Base-by-base conservation (phyloP, 2,797 vertebrate genomes). In the Amblyopsis hoosieri region DNA sequence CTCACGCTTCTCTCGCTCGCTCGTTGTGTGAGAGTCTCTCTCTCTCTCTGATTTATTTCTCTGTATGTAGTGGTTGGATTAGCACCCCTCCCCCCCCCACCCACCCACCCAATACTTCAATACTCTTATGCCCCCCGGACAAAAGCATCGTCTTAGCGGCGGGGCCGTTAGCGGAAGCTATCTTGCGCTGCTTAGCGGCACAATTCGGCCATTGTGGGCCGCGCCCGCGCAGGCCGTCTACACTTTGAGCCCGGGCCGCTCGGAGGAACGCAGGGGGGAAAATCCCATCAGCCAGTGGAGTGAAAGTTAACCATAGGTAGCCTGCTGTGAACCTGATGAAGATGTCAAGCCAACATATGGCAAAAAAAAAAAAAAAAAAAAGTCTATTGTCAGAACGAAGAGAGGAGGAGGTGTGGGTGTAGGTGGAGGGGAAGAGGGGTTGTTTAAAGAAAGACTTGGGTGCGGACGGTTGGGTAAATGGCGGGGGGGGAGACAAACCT, bases 241-340 rank as follows among this genome's bases (percentile, higher is more conserved):
- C 94, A 95, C 95, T 94, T 94, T 94, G 94, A 92, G 92, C 91
- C 83, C 54, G 67, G 79, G 85, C 84, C 91, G 93, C 89, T 87
- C 85, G 91, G 90, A 91, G 85, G 82, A 85, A 92, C 92, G 90
- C 84, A 91, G 93, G 84, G 84, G 91, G 92, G 95, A 97, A 98
- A 99, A 98, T 98, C 96, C 96, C 93, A 93, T 97, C 93, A 97
- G 90, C 93, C 97, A 95, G 91, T 97, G 93, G 91, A 96, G 94
- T 98, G 97, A 96, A 97, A 96, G 95, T 93, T 94, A 93, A 96
- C 95, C 94, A 95, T 29, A 96, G 93, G 94, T 93, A 91, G 87
- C 97, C 96, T 93, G 96, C 94, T 92, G 96, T 94, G 97, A 97
- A 96, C 94, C 95, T 96, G 96, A 98, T 97, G 95, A 97, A 96